Conservation (phyloP, 2,797 vertebrate species). For the Tinamus major region DNA sequence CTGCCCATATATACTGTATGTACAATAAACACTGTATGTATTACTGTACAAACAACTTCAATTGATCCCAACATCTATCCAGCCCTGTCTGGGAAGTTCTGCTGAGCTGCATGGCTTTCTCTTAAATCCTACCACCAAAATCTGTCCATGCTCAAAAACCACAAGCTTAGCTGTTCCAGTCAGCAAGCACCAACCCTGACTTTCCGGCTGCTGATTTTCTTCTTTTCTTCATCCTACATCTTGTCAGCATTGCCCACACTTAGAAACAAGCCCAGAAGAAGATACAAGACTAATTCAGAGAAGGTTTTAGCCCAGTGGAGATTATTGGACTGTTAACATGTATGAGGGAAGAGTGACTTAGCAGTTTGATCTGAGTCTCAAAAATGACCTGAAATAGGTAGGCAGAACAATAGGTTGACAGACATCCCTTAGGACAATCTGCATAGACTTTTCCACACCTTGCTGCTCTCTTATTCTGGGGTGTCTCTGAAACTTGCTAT, state of each 20-base stretch:
- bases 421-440: neutral
- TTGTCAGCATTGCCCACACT: neutral
- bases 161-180: rapidly evolving
- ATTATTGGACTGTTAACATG: neutral
- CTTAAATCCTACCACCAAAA: neutral
- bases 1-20: neutral
- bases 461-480: neutral
- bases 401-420: neutral
- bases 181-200: neutral
- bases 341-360: neutral
- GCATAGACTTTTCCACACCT: neutral
- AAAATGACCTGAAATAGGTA: neutral
- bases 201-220: neutral
- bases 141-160: neutral
- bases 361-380: neutral
- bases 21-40: neutral
- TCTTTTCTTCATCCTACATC: neutral
- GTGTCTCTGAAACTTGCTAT: neutral
- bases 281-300: neutral
- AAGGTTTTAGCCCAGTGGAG: rapidly evolving
- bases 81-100: neutral
- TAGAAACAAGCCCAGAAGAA: neutral
- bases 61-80: neutral
- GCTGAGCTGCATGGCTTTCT: neutral
- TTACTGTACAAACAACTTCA: neutral